Evolutionary conservation across 1,140 invertebrate genomes (phyloP), one percentile per base, ranked within the genome.

Genomic region (Sarcophaga peregrina): DNA sequence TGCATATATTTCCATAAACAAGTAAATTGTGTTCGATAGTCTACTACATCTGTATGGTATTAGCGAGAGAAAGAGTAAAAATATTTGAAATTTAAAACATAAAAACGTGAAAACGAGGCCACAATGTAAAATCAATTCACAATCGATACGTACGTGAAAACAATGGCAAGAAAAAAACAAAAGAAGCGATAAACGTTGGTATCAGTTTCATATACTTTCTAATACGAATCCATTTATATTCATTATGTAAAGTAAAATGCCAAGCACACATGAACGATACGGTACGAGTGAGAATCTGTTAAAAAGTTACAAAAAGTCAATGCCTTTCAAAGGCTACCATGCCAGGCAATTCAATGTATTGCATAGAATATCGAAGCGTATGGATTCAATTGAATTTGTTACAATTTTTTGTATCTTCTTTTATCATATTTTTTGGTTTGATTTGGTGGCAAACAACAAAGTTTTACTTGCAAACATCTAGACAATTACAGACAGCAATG

Each of bases 271-370:
- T 15, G 52, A 5, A 58, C 52, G n/a, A n/a, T n/a, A n/a, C n/a
- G n/a, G n/a, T n/a, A 58, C 11, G 52, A 58, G n/a, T 11, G 10
- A 58, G 58, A 15, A 20, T 68, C 6, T 68, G n/a, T 68, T 68
- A 20, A 68, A 68, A 68, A 68, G 62, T 68, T 68, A 68, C n/a
- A 68, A 68, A 37, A 68, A 68, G 62, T 68, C 62, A 68, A 68
- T 68, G 62, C 20, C 62, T 68, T 25, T 68, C 17, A 68, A 68
- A 37, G n/a, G n/a, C n/a, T n/a, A n/a, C n/a, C n/a, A n/a, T n/a
- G n/a, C n/a, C n/a, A n/a, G n/a, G n/a, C n/a, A n/a, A n/a, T n/a
- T n/a, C n/a, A n/a, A n/a, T n/a, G n/a, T n/a, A n/a, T n/a, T n/a
- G n/a, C 20, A 68, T 68, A 20, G 62, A 20, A 20, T 68, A 20